Base-by-base conservation (phyloP, 64 coral and sea anemone genomes). In the Pocillopora verrucosa region DNA sequence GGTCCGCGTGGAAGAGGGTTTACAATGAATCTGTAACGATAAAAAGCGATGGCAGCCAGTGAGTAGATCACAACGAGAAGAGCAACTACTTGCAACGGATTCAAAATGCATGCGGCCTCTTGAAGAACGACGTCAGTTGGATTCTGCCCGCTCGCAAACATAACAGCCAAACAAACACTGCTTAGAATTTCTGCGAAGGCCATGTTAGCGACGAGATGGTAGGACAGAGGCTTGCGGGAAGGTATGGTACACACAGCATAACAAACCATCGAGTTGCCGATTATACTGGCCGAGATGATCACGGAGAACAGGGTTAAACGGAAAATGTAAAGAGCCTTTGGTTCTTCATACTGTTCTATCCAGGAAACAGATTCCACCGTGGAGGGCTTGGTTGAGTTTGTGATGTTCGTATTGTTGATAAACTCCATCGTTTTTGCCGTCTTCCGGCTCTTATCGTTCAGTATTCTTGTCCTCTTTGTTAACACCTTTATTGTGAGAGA, bases 261-360 rank as follows among this genome's bases (percentile, higher is more conserved):
- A 61, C 65, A 88, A 13, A 92, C 67, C 2, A 92, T 45, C 13
- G 76, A 87, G 84, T 92, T 92, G 13, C 91, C 91, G 37, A 92
- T 37, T 15, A 92, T 14, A 10, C 84, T 78, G 5, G 82, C 85
- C 63, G 74, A 1, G 3, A 64, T 87, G 11, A 92, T 65, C 25
- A 92, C 14, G 25, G 38, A 76, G 51, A 60, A 80, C 5, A 74
- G 73, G 38, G 26, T 34, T 9, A 59, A 3, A 11, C 91, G 76
- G 10, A 92, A 73, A 58, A 58, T 56, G 15, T 37, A 63, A 3
- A 87, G 56, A 26, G 56, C 12, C 25, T 5, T 24, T 1, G 75
- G 9, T 81, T 92, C 91, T 14, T 14, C 15, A 35, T 61, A 91
- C 35, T 84, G 77, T 3, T n/a, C 41, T 45, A 45, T 45, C 41